Evolutionary conservation across 2,888 invertebrate species (phyloP), one percentile per base, ranked within the genome.

Genomic region (Parnassius mnemosyne): DNA sequence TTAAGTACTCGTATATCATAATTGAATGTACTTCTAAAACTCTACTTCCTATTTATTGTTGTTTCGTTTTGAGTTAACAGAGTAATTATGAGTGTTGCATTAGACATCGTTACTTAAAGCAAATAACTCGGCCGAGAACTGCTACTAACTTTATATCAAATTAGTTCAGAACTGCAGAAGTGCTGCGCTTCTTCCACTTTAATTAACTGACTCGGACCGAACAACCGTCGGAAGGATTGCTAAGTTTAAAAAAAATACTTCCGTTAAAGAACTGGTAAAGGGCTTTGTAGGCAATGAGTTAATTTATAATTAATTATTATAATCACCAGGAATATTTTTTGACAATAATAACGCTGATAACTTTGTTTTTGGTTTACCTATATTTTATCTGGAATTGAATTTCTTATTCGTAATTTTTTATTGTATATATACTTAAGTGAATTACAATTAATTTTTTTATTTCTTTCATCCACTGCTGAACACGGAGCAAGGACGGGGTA

Each of bases 81-180:
- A 50, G 20, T 10, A 50, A 60, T 43, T 49, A 25, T 54, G 50
- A 60, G 60, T 25, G 43, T 43, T 55, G 16, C 53, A 60, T 49
- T 34, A 34, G 34, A 34, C 34, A 0, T 53, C 59, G 53, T 59
- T 50, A 43, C 49, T 54, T 54, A 47, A 43, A 55, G 79, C 80
- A 84, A 86, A 86, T 86, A 86, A 83, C 71, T 83, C 80, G 76
- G 73, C 76, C 77, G 74, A 74, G 77, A 75, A 76, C 73, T 75
- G 77, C 75, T 73, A 86, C 75, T 73, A 86, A 89, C 79, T 89
- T 88, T 77, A 74, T 75, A 84, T 87, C 80, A 80, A 87, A 87
- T 89, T 87, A 87, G 87, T 84, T 84, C 73, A 16, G 16, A 16
- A 16, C 68, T 74, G 81, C 81, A 83, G 84, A 79, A 82, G 81